Percentiles rank a stretch among this genome's conserved stretches.
phyloP scores from a whole-genome alignment of 2,113 vertebrate genomes.

The Podarcis cretensis region DNA sequence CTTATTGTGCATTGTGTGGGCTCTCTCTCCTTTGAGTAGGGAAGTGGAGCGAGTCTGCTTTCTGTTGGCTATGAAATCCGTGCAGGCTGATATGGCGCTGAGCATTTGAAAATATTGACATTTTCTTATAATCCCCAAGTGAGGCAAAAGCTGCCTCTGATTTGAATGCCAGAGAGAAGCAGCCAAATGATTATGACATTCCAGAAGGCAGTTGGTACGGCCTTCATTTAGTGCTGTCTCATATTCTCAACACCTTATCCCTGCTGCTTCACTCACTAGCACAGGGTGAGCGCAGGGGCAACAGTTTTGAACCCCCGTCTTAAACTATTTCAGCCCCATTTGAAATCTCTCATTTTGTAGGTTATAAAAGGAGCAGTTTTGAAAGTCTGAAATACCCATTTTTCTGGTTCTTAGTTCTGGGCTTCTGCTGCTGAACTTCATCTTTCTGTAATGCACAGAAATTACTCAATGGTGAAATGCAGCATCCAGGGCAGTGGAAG shows the following conservation, averaged over 20 bases:
- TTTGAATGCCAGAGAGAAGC: neutral
- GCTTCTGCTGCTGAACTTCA: neutral
- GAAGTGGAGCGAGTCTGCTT: neutral
- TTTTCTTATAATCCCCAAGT: rapidly evolving
- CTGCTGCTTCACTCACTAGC: too few relatives aligned
- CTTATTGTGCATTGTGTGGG: neutral
- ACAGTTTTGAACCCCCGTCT: neutral
- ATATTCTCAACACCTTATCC: neutral
- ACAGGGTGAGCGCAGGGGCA: too few relatives aligned
- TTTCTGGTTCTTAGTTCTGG: rapidly evolving
- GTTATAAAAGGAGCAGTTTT: neutral
- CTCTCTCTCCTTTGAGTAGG: neutral
- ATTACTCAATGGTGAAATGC: neutral
- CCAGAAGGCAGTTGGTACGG: neutral
- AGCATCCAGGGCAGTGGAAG: neutral
- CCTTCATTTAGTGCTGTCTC: neutral
- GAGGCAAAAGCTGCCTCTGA: neutral
- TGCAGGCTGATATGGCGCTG: neutral
- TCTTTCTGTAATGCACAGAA: neutral
- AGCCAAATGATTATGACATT: neutral
- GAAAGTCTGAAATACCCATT: rapidly evolving
- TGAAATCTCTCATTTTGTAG: rapidly evolving
- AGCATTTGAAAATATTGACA: neutral
- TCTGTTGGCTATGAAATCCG: neutral
- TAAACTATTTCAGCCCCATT: neutral